A percentile compares a stretch with the other conserved stretches of the same genome.
Conservation (phyloP, 1,140 invertebrate species). For the Hypothenemus hampei region DNA sequence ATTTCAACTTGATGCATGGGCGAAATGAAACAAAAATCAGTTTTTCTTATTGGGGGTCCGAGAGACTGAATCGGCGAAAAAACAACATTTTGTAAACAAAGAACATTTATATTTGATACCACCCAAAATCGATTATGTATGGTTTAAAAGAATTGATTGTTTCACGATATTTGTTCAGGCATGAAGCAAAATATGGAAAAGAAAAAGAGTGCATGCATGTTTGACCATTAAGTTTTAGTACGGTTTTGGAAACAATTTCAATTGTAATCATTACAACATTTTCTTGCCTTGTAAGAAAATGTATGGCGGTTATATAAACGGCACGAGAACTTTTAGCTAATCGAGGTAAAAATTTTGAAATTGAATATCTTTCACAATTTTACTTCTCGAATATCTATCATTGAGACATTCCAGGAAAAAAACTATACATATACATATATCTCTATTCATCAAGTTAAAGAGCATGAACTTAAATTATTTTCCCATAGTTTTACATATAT, state of each 20-base stretch:
- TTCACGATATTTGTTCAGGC: conserved; percentile 7
- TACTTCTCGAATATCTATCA: too few relatives aligned
- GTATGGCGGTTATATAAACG: conserved; percentile 13
- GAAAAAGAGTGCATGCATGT: conserved; percentile 17
- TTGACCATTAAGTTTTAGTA: conserved; percentile 12
- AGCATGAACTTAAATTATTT: too few relatives aligned
- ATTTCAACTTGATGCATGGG: neutral
- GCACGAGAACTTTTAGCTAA: conserved; percentile 2
- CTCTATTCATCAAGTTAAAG: too few relatives aligned
- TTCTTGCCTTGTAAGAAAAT: conserved; percentile 11
- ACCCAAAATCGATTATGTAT: conserved; percentile 10
- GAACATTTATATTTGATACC: conserved; percentile 9
- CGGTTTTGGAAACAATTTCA: conserved; percentile 8
- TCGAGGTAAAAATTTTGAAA: conserved; percentile 20
- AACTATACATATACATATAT: too few relatives aligned
- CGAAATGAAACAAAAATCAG: neutral
- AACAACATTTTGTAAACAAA: conserved; percentile 14
- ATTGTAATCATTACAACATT: conserved; percentile 12
- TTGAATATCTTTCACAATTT: conserved; percentile 1
- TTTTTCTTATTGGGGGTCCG: neutral
- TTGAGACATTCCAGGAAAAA: too few relatives aligned
- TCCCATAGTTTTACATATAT: too few relatives aligned
- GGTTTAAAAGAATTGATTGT: conserved; percentile 17
- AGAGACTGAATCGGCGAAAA: too few relatives aligned
- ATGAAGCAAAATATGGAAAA: conserved; percentile 12